phyloP scores from a whole-genome alignment of 2,797 vertebrate genomes.

The Anisognathus igniventris region DNA sequence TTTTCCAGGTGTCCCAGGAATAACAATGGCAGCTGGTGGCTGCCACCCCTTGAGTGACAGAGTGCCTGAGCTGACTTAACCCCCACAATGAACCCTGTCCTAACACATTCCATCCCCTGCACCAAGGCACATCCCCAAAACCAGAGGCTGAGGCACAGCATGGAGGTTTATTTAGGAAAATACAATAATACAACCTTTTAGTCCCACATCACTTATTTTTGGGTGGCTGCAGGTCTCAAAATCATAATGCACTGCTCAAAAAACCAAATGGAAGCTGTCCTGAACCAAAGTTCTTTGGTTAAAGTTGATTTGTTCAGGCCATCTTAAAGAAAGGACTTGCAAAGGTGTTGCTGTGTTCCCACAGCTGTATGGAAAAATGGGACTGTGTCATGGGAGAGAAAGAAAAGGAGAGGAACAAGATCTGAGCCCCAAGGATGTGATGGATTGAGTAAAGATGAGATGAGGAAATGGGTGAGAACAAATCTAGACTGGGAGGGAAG shows the following conservation, averaged over 20 bases:
- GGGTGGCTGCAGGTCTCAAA: background rate
- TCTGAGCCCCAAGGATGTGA: background rate
- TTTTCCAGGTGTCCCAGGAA: background rate
- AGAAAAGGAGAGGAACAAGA: background rate
- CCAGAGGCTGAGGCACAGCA: background rate
- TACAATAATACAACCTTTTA: background rate
- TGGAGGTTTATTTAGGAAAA: background rate
- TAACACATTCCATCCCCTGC: background rate
- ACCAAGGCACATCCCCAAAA: background rate
- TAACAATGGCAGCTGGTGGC: background rate
- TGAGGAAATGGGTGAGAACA: background rate
- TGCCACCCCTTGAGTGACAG: background rate
- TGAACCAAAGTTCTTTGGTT: too few species aligned
- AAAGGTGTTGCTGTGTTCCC: background rate
- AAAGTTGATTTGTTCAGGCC: background rate
- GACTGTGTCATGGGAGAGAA: background rate
- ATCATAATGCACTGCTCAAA: background rate
- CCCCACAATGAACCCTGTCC: rapidly evolving
- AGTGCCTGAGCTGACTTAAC: background rate
- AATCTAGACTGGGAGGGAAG: background rate
- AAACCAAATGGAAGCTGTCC: background rate
- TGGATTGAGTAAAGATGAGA: rapidly evolving
- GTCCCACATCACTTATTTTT: background rate
- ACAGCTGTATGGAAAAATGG: background rate
- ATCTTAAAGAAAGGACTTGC: background rate